A percentile compares a stretch with the other conserved stretches of the same genome.
Evolutionary conservation across 2,797 vertebrate species (phyloP).

Genomic region (Pteronotus mesoamericanus): DNA sequence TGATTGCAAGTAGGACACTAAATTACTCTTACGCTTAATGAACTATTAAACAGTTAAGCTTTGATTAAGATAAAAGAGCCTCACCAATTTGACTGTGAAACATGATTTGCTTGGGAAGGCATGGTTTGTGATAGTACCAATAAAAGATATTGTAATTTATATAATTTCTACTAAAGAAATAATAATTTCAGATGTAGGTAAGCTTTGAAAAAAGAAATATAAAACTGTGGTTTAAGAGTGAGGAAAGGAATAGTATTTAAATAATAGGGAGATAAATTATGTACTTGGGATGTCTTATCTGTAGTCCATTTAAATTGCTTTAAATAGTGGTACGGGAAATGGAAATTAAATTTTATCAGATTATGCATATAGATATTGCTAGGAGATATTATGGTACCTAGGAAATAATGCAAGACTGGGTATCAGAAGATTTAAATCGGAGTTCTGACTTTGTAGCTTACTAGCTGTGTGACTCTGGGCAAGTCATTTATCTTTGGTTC

Average conservation of each 20-base stretch:
- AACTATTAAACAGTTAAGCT: constrained; percentile 77
- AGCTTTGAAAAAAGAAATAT: constrained; percentile 13
- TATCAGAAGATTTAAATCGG: not conserved
- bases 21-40: constrained; percentile 81
- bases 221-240: not conserved
- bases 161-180: constrained; percentile 31
- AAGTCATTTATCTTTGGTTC: not conserved
- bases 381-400: not conserved
- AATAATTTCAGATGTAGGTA: constrained; percentile 21
- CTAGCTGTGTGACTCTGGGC: not conserved
- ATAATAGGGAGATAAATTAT: not conserved
- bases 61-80: constrained; percentile 74
- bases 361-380: not conserved
- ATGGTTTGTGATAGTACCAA: constrained; percentile 16
- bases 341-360: not conserved
- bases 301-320: not conserved
- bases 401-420: not conserved
- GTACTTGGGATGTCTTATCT: not conserved
- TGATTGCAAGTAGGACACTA: constrained; percentile 76
- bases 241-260: not conserved
- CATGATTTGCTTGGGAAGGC: constrained; percentile 64
- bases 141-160: constrained; percentile 42
- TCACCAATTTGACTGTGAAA: constrained; percentile 73
- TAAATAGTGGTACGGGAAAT: not conserved
- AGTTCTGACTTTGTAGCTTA: not conserved